Conservation (phyloP, 53 echinoderm and acorn worm species). For the Holothuria scabra region DNA sequence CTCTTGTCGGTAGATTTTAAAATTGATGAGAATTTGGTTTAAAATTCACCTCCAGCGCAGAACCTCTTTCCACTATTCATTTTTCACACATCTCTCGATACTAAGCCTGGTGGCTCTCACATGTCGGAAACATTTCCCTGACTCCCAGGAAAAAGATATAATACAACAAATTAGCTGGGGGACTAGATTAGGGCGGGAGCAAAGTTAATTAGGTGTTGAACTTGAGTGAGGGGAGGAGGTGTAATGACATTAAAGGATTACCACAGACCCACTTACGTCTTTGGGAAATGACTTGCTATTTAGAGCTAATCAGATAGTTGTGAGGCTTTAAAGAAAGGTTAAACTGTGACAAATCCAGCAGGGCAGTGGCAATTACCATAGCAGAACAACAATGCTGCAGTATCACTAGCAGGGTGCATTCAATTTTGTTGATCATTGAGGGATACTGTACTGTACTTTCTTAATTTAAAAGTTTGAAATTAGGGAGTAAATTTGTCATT, state of each 20-base stretch:
- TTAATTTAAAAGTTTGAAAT: no score
- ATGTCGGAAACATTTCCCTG: slow-evolving; percentile 17
- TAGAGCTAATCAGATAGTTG: no score
- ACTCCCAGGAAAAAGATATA: slow-evolving; percentile 33
- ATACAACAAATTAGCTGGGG: slow-evolving; percentile 31
- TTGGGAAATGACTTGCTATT: background rate
- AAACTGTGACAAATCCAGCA: no score
- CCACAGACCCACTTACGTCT: slow-evolving; percentile 21
- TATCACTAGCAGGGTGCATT: no score
- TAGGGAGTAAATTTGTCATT: no score
- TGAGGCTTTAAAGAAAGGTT: no score
- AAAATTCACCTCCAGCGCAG: slow-evolving; percentile 29
- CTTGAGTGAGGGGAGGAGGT: slow-evolving; percentile 22
- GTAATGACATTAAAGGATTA: slow-evolving; percentile 29
- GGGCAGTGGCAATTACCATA: no score
- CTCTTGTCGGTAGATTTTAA: background rate
- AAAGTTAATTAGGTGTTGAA: slow-evolving; percentile 42
- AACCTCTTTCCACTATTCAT: background rate
- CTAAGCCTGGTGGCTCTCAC: slow-evolving; percentile 9
- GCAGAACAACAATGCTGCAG: no score
- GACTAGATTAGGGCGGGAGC: slow-evolving; percentile 44
- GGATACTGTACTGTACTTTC: no score
- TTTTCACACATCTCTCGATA: slow-evolving; percentile 5
- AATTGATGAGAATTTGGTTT: slow-evolving; percentile 28
- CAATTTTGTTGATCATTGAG: no score